phyloP scores from a whole-genome alignment of 1,140 invertebrate species.

The Leptestheria dahalacensis region DNA sequence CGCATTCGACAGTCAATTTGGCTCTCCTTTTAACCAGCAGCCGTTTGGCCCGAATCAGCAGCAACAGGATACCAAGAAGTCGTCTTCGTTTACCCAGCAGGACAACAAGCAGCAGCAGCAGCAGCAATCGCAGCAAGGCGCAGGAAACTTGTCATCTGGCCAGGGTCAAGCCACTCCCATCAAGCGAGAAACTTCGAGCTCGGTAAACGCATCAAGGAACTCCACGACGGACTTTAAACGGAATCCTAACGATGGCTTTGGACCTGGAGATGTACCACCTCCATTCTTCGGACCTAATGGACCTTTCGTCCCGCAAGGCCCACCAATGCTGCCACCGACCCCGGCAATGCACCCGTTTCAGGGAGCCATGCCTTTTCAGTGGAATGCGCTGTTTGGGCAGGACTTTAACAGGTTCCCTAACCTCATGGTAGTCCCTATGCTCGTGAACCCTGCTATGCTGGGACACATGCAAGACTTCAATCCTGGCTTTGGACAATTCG shows the following conservation, averaged over 20 bases:
- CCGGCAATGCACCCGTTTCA: slow-evolving; percentile 1
- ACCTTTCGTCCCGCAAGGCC: background rate
- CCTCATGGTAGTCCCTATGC: background rate
- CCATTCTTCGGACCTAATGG: background rate
- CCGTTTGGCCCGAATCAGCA: too few relatives aligned
- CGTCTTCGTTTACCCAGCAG: too few relatives aligned
- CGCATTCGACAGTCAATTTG: too few relatives aligned
- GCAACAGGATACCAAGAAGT: background rate
- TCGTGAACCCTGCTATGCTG: background rate
- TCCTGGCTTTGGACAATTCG: background rate
- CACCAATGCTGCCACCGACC: background rate
- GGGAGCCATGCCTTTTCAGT: too few relatives aligned
- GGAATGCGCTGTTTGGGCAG: background rate
- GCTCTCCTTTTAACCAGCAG: too few relatives aligned
- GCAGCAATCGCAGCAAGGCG: background rate
- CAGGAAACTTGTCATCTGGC: too few relatives aligned
- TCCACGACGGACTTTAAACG: background rate
- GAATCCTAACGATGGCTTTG: background rate
- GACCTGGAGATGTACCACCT: too few relatives aligned
- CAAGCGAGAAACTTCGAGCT: background rate
- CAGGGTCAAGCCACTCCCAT: too few relatives aligned
- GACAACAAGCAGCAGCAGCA: background rate
- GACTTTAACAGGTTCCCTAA: background rate
- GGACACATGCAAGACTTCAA: too few relatives aligned
- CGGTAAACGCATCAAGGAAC: background rate